Evolutionary conservation across 2,888 invertebrate genomes (phyloP).

Genomic region (Ditylenchus weischeri): DNA sequence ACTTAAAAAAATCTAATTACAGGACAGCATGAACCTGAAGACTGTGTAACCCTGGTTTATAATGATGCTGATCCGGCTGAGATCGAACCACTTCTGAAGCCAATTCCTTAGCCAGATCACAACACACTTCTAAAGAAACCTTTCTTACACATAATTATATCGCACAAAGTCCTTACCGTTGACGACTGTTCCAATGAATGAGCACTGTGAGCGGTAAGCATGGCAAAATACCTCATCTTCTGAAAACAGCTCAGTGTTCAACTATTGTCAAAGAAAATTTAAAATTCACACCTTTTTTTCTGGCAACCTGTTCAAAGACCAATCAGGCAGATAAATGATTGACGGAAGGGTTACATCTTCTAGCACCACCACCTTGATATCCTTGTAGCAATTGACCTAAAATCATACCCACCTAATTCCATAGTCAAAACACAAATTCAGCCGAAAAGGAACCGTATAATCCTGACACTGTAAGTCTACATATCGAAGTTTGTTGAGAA

Average conservation of each 20-base stretch:
- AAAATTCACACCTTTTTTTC: not conserved
- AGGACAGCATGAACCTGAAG: not conserved
- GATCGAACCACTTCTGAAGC: constrained; percentile 15
- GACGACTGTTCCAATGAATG: constrained; percentile 16
- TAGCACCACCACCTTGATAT: constrained; percentile 4
- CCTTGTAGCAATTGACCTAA: not conserved
- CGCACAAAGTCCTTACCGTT: constrained; percentile 6
- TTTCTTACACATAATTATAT: not conserved
- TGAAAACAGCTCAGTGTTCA: not conserved
- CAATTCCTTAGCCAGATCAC: constrained; percentile 9
- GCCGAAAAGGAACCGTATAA: not conserved
- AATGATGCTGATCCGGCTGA: constrained; percentile 3
- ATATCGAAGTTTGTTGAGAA: not conserved
- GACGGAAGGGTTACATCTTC: constrained; percentile 3
- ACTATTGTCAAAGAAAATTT: not conserved
- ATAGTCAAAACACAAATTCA: too few species aligned
- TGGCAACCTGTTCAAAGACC: constrained; percentile 5
- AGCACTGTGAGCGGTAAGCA: constrained; percentile 11
- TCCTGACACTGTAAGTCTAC: not conserved
- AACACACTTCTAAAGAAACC: not conserved
- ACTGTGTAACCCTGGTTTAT: constrained; percentile 9
- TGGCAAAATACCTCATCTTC: constrained; percentile 9
- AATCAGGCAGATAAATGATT: not conserved
- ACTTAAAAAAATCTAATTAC: not conserved
- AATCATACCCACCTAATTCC: too few species aligned